Base-by-base conservation (phyloP, 1,140 invertebrate species). In the Rhyzopertha dominica region DNA sequence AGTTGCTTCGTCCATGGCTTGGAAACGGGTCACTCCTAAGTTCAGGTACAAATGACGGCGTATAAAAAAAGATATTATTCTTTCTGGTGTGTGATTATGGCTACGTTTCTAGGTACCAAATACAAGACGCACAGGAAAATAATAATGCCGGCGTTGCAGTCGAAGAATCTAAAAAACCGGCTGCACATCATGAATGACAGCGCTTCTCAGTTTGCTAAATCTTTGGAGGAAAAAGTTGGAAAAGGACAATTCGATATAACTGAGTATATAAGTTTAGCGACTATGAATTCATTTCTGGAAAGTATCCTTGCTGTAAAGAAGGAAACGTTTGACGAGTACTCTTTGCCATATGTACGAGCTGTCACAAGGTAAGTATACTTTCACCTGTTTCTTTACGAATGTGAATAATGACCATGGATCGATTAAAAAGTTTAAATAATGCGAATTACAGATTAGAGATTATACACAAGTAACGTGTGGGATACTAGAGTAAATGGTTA, bases 131-230 rank as follows among this genome's bases (percentile, higher is more conserved):
- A 87, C 10, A 72, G 91, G 8, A 94, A 92, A 69, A 76, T 95
- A 54, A 82, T 96, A 31, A 91, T 90, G 0, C 93, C 93, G 0
- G 84, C 91, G 1, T 96, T 96, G 67, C 91, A 96, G 63, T 80
- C 92, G 56, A 87, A 85, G 48, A 87, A 95, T 30, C 67, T 96
- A 2, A 88, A 94, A 60, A 83, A 87, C 14, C 95, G 95, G 57
- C 68, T 95, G 2, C 77, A 79, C 0, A 73, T 88, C 0, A 95
- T 96, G 65, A 91, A 92, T 39, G 73, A 85, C 25, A 90, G 95
- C 59, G 80, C 85, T 16, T 65, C 69, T 20, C 75, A 78, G 24
- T 72, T 95, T 1, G 76, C 87, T 0, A 57, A 77, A 0, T 81
- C 81, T 50, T 69, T 95, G 53, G 65, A 70, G 22, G 60, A 68